A percentile compares a stretch with the other conserved stretches of the same genome.
Conservation (phyloP, 1,140 invertebrate species). For the Rhynchophorus ferrugineus region DNA sequence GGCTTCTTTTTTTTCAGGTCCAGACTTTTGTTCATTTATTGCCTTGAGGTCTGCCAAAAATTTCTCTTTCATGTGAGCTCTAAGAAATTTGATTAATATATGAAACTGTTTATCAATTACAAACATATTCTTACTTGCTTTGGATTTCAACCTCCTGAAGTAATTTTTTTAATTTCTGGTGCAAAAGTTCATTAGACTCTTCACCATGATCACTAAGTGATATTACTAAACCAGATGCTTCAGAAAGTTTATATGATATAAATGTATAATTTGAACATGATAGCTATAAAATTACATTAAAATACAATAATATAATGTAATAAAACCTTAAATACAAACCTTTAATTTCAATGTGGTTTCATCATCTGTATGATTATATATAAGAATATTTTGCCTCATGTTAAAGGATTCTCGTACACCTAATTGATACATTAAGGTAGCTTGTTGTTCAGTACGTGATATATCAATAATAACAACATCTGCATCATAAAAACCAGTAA, state of each 20-base stretch:
- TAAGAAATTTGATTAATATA: too few species aligned
- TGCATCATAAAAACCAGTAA: conserved; percentile 90
- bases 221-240: conserved; percentile 67
- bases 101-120: too few species aligned
- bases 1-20: conserved; percentile 76
- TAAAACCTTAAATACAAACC: neutral
- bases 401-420: conserved; percentile 96
- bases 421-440: conserved; percentile 90
- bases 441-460: conserved; percentile 82
- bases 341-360: conserved; percentile 56
- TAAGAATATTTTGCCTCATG: conserved; percentile 95
- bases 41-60: conserved; percentile 92
- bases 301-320: conserved; percentile 39
- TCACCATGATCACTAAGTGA: conserved; percentile 34
- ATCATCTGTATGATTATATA: conserved; percentile 84
- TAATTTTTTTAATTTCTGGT: conserved; percentile 66
- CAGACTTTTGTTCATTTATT: conserved; percentile 78
- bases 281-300: too few species aligned
- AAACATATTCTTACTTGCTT: conserved; percentile 81
- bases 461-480: conserved; percentile 96
- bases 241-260: conserved; percentile 71
- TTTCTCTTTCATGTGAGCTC: conserved; percentile 96
- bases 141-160: conserved; percentile 92
- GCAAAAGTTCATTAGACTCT: conserved; percentile 31
- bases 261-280: conserved; percentile 83